Evolutionary conservation across 2,888 invertebrate genomes (phyloP), one percentile per base, ranked within the genome.

Genomic region (Oxystoma pomonae): DNA sequence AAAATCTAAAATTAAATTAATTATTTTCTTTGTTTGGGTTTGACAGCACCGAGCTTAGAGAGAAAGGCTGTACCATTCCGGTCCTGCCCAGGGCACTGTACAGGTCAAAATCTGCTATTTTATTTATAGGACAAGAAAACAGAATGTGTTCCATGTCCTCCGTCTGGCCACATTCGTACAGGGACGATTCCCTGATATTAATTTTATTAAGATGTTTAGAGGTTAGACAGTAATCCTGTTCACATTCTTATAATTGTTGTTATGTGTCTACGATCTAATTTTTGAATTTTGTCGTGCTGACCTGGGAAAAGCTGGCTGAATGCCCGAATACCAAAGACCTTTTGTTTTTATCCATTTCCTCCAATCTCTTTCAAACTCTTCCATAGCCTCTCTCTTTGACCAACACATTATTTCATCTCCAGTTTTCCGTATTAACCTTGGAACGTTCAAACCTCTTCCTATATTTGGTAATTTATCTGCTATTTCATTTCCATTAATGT

Each of bases 391-490:
- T 35, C 35, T 35, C 35, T 12, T 35, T 3, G 5, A 7, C 12
- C 12, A 12, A 35, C 35, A 7, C 5, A 35, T 35, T 35, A 35
- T 35, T 35, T 35, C 35, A 35, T 35, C 35, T 35, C 35, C 12
- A 12, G 3, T 35, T 35, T 35, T 35, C 12, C 12, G 3, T 12
- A 50, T 20, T 3, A 20, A 18, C 18, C 20, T 56, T 56, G 53
- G 57, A 12, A 63, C 18, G 1, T 59, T 62, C 12, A 62, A 17
- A 16, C 18, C 19, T 51, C 9, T 58, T 2, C 35, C 59, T n/a
- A 51, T 59, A 35, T 63, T 58, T 17, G 63, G 59, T 22, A 63
- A 49, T 1, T 12, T 59, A 16, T 59, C 59, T 22, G 59, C 63
- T 9, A 21, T 18, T 3, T 53, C 59, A 17, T 63, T 63, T 1